These are phyloP conservation scores for Brachymystax lenok DNA, from an alignment of 2,797 vertebrate species.

Conservation along the genomic window DNA sequence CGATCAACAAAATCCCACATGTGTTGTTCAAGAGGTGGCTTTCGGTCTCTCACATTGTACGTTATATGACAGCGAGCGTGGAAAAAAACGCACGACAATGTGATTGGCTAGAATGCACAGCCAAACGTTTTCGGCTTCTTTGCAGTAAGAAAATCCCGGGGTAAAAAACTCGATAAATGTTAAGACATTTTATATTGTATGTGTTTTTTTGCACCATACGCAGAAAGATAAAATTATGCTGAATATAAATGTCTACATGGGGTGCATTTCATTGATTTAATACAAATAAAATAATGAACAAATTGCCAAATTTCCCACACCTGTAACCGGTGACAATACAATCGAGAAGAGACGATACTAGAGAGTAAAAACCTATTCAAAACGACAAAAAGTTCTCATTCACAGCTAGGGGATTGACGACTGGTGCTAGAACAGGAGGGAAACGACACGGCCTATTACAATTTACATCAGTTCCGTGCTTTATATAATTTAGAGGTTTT, in stretches of 20 bases:
- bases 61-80: constrained; percentile 41
- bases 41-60: constrained; percentile 60
- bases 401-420: constrained; percentile 31
- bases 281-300: background rate
- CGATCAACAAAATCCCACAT: constrained; percentile 58
- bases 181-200: too few relatives aligned
- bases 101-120: constrained; percentile 56
- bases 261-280: background rate
- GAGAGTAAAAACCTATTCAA: constrained; percentile 25
- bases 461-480: constrained; percentile 37
- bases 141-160: background rate
- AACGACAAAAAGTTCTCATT: constrained; percentile 31
- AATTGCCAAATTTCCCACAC: too few relatives aligned
- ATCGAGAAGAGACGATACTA: constrained; percentile 32
- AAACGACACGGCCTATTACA: constrained; percentile 51
- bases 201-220: background rate
- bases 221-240: background rate
- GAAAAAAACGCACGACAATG: background rate
- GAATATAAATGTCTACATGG: background rate
- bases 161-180: background rate
- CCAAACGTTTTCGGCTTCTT: background rate
- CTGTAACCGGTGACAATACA: background rate
- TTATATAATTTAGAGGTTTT: constrained; percentile 47
- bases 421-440: constrained; percentile 65
- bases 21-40: constrained; percentile 37